Evolutionary conservation across 1,140 invertebrate genomes (phyloP), one percentile per base, ranked within the genome.

Genomic region (Ostrea edulis): DNA sequence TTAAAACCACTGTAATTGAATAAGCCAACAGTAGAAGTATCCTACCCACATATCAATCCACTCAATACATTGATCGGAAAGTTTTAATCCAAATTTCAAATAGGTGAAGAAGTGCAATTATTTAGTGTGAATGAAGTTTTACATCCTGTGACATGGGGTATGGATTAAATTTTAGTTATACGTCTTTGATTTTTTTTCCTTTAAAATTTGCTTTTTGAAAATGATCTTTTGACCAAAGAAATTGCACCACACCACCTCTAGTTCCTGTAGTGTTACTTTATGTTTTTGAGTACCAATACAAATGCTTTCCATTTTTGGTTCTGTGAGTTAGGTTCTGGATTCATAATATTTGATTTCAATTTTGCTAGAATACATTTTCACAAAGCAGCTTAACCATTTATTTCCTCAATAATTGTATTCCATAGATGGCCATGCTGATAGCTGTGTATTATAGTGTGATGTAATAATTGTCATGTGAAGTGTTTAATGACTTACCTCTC

Each of bases 41-140:
- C 68, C 68, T 25, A 7, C 25, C 68, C 68, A 71, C 25, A 25
- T 71, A 71, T 71, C 68, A 25, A 71, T 29, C 29, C 68, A 71
- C 25, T 71, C 68, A 71, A 71, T 71, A 71, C 68, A 71, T 71
- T 35, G 68, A 71, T 71, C 68, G 12, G 3, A 35, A 71, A 25
- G 2, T 71, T 71, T 71, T 71, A 71, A 71, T 71, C 68, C 68
- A 35, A 71, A 71, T 71, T 71, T 71, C 68, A 71, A 71, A 71
- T 35, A 71, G 68, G 68, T 71, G 25, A 71, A 71, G 68, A 71
- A 25, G 68, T 71, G 68, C 68, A 71, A 25, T 20, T 14, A 20
- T 58, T 20, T 5, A 58, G 68, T 71, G 35, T 44, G 35, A 25
- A 25, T 71, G 22, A 11, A 14, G 22, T 14, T 71, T 35, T 71